Conservation (phyloP, 2,797 vertebrate species). For the Synanceia verrucosa region DNA sequence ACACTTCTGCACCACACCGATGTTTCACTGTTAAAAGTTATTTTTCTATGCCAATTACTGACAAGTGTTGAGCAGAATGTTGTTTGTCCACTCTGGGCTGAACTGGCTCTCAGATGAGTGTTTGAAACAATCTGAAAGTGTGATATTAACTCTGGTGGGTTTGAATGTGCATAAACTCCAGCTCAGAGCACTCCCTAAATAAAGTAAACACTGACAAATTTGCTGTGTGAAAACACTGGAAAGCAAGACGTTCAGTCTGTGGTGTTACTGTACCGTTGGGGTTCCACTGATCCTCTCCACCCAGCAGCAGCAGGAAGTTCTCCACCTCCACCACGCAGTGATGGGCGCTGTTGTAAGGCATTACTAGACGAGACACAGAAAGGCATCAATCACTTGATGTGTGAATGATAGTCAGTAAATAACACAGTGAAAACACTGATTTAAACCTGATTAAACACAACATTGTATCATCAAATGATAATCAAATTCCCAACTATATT, state of each 20-base stretch:
- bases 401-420: not conserved
- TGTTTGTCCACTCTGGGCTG: conserved; percentile 66
- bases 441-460: not conserved
- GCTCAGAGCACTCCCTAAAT: not conserved
- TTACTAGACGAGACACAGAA: conserved; percentile 85
- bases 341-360: conserved; percentile 99
- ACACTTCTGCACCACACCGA: conserved; percentile 46
- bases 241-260: not conserved
- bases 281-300: conserved; percentile 99
- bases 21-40: conserved; percentile 52
- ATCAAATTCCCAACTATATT: not conserved
- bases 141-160: conserved; percentile 40
- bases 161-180: conserved; percentile 33
- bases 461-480: not conserved
- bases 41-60: conserved; percentile 50
- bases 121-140: conserved; percentile 36
- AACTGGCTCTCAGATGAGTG: conserved; percentile 42
- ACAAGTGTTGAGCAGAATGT: conserved; percentile 59
- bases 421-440: not conserved
- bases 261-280: conserved; percentile 92
- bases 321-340: conserved; percentile 99
- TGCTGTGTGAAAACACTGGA: conserved; percentile 7
- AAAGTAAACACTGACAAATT: conserved; percentile 11
- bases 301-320: conserved; percentile 96
- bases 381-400: not conserved